Evolutionary conservation across 2,797 vertebrate species (phyloP), one percentile per base, ranked within the genome.

Genomic region (Gymnocypris eckloni): DNA sequence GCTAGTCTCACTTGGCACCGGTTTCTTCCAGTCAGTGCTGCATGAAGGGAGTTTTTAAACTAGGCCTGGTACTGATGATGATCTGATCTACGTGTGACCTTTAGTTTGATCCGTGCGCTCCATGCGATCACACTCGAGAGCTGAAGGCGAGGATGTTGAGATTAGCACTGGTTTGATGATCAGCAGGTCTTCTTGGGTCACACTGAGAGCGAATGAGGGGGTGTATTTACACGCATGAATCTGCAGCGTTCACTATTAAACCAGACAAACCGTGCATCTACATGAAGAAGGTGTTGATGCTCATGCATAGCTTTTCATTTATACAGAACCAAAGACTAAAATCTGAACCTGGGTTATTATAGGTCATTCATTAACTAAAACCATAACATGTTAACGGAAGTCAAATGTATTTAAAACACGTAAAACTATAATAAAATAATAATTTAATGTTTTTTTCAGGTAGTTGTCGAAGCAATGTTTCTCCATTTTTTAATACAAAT

Each of bases 91-190:
- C 25, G 13, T 45, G 8, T 61, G 77, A 79, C 37, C 76, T 79
- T 79, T 43, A 61, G 54, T 61, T 61, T 61, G 54, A 61, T 79
- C 54, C 2, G 11, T 33, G 25, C 28, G 2, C 72, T 54, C 28
- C 25, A 75, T 20, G 18, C 20, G 50, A 77, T n/a, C 73, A 33
- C 50, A 39, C 75, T 56, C 52, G n/a, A 64, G 52, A 77, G 18
- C 52, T 56, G 52, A 41, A 78, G 52, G 75, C 33, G 75, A 78
- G 39, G 77, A 79, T 79, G 77, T 79, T 64, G 56, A 79, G 77
- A 79, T 79, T 79, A 79, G 56, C 15, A 0, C 54, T 28, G 56
- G 56, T 59, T 79, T 79, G 77, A 79, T 79, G 77, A 79, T 79
- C 39, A 64, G 77, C 77, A 79, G 77, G 56, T 56, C 77, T 61